Evolutionary conservation across 2,113 vertebrate genomes (phyloP), one percentile per base, ranked within the genome.

Genomic region (Poecile atricapillus): DNA sequence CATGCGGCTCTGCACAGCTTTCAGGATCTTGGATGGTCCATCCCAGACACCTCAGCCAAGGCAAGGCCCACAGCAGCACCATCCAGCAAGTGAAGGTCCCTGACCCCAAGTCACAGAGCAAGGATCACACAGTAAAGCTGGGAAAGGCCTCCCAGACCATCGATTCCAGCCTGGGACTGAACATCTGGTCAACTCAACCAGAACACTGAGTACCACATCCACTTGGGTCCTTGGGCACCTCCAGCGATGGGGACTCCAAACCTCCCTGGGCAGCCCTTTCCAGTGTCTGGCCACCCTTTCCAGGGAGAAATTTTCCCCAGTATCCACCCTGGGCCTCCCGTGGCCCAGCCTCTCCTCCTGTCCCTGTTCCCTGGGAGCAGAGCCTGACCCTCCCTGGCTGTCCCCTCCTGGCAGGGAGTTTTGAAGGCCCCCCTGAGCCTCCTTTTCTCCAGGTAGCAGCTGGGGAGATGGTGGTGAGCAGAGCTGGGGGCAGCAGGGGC

Each of bases 311-410:
- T 31, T 3, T 16, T 10, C 35, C 37, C 11, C 2, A 4, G 3
- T 2, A 5, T 30, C 53, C 69, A 30, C 0, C 13, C 46, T 46
- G 46, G 1, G 0, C 69, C 39, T 39, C 3, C 27, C 39, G 53
- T 75, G 39, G 33, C 33, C 2, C 62, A 75, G 20, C 39, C 21
- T 67, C 46, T 53, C 7, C 3, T 82, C 60, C 60, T 68, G 39
- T 75, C 52, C 69, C 69, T 37, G 44, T 58, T 59, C 23, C 18
- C 86, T 50, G 67, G 13, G 4, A 80, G 58, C 67, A 80, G 5
- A 88, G 58, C 30, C 44, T 1, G 0, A 44, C 37, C 27, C 22
- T 13, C 18, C 18, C 15, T 1, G 0, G 37, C 37, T 80, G 59
- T 15, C 5, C 35, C 27, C 27, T 74, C 31, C 50, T 50, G 50